Conservation (phyloP, 1,140 invertebrate genomes). For the Aphelenchoides besseyi region DNA sequence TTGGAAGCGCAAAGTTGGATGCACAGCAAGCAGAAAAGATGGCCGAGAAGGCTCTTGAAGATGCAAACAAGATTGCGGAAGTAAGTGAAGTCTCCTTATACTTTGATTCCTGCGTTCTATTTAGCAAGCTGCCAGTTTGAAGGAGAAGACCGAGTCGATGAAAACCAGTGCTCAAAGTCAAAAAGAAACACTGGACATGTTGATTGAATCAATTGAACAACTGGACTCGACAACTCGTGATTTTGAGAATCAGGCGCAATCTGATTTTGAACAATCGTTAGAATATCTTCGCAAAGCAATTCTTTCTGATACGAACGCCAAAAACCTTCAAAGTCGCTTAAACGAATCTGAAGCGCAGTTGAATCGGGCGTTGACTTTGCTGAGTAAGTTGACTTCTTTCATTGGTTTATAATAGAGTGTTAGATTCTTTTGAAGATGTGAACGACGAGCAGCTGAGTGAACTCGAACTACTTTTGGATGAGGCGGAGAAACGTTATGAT, state of each 20-base stretch:
- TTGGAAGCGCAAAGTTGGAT: conserved; percentile 45
- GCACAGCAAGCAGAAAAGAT: conserved; percentile 36
- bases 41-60: conserved; percentile 32
- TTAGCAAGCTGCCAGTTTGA: conserved; percentile 38
- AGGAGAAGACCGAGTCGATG: conserved; percentile 29
- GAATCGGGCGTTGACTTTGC: conserved; percentile 23
- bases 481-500: conserved; percentile 1
- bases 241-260: conserved; percentile 49
- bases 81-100: conserved; percentile 14
- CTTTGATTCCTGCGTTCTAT: neutral
- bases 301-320: conserved; percentile 34
- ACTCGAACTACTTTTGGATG: conserved; percentile 20
- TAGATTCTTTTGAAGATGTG: conserved; percentile 14
- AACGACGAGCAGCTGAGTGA: conserved; percentile 21
- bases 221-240: conserved; percentile 38
- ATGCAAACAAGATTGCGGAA: conserved; percentile 42
- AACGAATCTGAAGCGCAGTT: conserved; percentile 36
- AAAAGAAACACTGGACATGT: conserved; percentile 24
- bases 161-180: conserved; percentile 30
- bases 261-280: conserved; percentile 38
- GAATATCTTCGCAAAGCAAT: conserved; percentile 41
- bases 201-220: conserved; percentile 22
- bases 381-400: conserved; percentile 29
- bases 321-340: conserved; percentile 37
- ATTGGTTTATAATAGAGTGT: too few relatives aligned